These are phyloP conservation scores for Callyntrura guangdongensis DNA, from an alignment of 2,888 invertebrate genomes.

Conservation along the genomic window DNA sequence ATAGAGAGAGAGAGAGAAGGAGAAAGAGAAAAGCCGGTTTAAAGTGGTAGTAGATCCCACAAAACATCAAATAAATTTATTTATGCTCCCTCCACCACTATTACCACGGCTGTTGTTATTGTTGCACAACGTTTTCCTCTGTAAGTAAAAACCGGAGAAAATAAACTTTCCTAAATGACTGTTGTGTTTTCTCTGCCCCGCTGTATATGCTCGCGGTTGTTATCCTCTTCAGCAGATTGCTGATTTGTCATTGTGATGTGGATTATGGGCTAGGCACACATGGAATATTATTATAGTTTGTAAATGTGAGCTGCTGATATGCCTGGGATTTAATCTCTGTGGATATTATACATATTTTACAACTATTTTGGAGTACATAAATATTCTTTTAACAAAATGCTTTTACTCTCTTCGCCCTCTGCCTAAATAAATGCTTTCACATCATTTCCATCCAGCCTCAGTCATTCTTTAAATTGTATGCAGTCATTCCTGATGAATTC, in stretches of 20 bases:
- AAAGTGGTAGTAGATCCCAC: conserved; percentile 40
- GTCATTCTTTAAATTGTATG: conserved; percentile 5
- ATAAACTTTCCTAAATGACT: conserved; percentile 62
- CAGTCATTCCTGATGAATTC: background rate
- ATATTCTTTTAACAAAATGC: background rate
- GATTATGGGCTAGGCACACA: background rate
- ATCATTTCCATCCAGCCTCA: background rate
- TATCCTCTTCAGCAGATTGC: conserved; percentile 36
- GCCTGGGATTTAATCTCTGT: background rate
- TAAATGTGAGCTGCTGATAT: background rate
- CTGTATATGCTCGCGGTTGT: background rate
- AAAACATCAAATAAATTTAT: conserved; percentile 64
- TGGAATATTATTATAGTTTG: background rate
- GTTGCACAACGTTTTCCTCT: background rate
- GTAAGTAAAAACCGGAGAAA: conserved; percentile 8
- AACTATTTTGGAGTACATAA: conserved; percentile 3
- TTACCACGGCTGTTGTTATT: background rate
- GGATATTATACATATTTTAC: conserved; percentile 30
- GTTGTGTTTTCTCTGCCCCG: conserved; percentile 15
- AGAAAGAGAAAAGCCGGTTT: conserved; percentile 27
- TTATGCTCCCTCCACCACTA: background rate
- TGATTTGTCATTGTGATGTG: conserved; percentile 52
- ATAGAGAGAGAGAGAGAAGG: background rate
- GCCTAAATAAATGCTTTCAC: background rate
- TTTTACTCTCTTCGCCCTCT: too few relatives aligned